Conservation (phyloP, 2,797 vertebrate species). For the Pogoniulus pusillus region DNA sequence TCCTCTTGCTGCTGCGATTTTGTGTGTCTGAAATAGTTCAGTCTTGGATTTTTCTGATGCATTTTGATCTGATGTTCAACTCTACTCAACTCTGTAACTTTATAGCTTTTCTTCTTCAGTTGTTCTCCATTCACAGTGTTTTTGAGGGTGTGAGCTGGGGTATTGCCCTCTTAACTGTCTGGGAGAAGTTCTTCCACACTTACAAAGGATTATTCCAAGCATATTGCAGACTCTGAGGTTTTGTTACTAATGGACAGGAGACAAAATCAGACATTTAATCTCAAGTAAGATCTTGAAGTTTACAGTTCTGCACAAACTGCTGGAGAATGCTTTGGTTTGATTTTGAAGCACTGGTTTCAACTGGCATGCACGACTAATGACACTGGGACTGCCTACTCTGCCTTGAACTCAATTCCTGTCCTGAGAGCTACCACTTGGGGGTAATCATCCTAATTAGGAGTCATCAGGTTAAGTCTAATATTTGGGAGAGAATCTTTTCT, state of each 20-base stretch:
- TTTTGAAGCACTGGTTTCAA: background rate
- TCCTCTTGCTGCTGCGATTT: background rate
- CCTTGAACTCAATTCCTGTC: background rate
- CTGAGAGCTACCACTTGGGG: background rate
- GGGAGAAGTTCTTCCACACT: background rate
- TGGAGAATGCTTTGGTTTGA: background rate
- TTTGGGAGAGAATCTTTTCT: background rate
- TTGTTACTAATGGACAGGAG: background rate
- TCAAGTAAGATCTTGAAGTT: background rate
- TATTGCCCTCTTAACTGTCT: background rate
- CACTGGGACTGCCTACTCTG: background rate
- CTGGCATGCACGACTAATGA: background rate
- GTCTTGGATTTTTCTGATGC: background rate
- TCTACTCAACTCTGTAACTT: background rate
- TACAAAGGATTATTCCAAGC: background rate
- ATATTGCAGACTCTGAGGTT: background rate
- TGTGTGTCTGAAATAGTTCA: background rate
- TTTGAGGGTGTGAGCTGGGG: background rate
- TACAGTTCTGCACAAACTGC: background rate
- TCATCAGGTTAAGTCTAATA: background rate
- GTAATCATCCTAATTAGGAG: background rate
- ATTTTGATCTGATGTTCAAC: background rate
- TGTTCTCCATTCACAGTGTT: background rate
- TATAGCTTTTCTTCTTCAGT: background rate
- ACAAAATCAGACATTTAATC: background rate